Evolutionary conservation across 2,797 vertebrate genomes (phyloP), one percentile per base, ranked within the genome.

Genomic region (Chelidonichthys spinosus): DNA sequence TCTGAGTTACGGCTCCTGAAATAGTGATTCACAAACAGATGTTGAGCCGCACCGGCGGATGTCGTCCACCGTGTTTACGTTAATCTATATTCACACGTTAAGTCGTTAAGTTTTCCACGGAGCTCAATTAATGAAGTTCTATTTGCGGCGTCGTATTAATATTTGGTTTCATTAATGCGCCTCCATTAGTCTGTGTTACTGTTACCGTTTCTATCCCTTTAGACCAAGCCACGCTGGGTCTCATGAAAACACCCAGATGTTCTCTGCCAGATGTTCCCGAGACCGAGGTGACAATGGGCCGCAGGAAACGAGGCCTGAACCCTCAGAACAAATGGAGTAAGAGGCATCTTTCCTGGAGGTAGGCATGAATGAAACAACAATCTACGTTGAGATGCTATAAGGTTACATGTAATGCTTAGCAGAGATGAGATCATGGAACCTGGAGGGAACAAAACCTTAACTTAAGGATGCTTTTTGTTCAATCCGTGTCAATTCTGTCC

Each of bases 261-360:
- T 99, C 98, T 2, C 94, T 99, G 76, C 98, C 98, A 0, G 98
- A 99, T 90, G 79, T 98, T 4, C 54, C 92, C 0, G 63, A 85
- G 0, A 9, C 79, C 0, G 93, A 92, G 8, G 83, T 10, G 64
- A 61, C 76, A 0, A n/a, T 37, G 52, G 92, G 93, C 15, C 94
- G 97, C 50, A 94, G 87, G 79, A 96, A 92, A 84, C 90, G 97
- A 70, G 90, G 93, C 3, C n/a, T 82, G 0, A 91, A 82, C 1
- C 85, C 92, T 18, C 89, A 92, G 11, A 95, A 95, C 92, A 98
- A 97, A 85, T 99, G 97, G 98, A 95, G 88, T 82, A 99, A 97
- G 84, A 95, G 97, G 79, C 98, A 97, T 86, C 93, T 99, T 43
- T 99, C 98, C 0, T 99, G 98, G 98, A 98, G 97, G 97, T 99